Evolutionary conservation across 2,797 vertebrate genomes (phyloP).

Genomic region (Oceanodroma leucorhoa): DNA sequence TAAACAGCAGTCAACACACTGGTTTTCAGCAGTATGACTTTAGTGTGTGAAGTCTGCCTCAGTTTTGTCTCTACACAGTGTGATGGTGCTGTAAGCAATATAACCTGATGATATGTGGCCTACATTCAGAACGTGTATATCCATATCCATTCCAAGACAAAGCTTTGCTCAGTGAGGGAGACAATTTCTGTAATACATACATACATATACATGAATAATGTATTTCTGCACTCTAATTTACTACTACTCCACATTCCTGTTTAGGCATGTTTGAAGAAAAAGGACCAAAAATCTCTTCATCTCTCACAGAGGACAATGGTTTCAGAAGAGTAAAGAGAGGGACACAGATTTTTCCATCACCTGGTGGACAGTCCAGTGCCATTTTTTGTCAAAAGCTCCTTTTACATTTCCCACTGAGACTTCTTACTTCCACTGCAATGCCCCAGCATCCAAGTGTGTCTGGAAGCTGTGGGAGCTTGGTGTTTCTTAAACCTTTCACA

Average conservation of each 20-base stretch:
- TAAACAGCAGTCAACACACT: background rate
- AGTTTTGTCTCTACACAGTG: background rate
- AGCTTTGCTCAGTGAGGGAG: background rate
- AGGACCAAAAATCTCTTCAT: background rate
- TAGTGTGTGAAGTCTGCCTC: background rate
- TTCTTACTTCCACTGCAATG: background rate
- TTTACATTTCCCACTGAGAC: background rate
- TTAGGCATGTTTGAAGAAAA: background rate
- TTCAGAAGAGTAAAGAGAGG: background rate
- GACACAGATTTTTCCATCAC: background rate
- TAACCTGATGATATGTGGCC: background rate
- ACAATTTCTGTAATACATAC: background rate
- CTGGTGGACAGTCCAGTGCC: accelerated
- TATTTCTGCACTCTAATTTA: background rate
- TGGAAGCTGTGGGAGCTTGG: background rate
- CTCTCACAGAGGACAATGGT: background rate
- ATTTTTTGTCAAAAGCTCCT: background rate
- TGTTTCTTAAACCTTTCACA: background rate
- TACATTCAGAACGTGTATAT: background rate
- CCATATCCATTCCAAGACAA: slow-evolving; percentile 10
- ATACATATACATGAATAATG: background rate
- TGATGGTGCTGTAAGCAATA: background rate
- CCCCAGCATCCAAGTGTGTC: background rate
- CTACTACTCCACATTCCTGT: background rate
- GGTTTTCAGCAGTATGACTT: background rate